phyloP scores from a whole-genome alignment of 2,888 invertebrate genomes.

The Uropetala carovei region DNA sequence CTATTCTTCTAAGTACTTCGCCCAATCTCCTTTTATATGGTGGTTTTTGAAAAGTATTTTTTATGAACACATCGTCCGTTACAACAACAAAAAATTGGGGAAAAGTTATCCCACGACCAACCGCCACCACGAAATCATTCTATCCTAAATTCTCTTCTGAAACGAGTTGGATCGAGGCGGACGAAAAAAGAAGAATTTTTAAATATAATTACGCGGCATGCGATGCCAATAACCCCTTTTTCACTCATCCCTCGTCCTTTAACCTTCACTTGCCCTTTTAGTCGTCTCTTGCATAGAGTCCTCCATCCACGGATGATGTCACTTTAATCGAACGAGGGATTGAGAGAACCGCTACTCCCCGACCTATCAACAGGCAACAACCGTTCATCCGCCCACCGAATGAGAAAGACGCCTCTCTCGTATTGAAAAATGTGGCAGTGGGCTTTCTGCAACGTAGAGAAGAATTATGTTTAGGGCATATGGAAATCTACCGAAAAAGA shows the following conservation, averaged over 20 bases:
- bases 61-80: too few species aligned
- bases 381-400: not conserved
- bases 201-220: not conserved
- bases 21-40: too few species aligned
- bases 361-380: slow-evolving; percentile 13
- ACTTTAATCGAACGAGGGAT: not conserved
- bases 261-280: not conserved
- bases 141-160: not conserved
- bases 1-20: too few species aligned
- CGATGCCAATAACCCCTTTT: not conserved
- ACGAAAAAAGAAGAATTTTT: not conserved
- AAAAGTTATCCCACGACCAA: too few species aligned
- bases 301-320: not conserved
- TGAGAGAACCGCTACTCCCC: not conserved
- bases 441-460: not conserved
- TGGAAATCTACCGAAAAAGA: not conserved
- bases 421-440: not conserved
- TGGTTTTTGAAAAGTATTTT: too few species aligned
- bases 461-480: not conserved
- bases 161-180: not conserved
- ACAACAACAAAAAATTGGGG: too few species aligned
- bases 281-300: not conserved
- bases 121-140: too few species aligned
- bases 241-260: not conserved
- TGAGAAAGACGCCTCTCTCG: not conserved